phyloP scores from a whole-genome alignment of 1,140 invertebrate genomes.

The Saccostrea glomerata region DNA sequence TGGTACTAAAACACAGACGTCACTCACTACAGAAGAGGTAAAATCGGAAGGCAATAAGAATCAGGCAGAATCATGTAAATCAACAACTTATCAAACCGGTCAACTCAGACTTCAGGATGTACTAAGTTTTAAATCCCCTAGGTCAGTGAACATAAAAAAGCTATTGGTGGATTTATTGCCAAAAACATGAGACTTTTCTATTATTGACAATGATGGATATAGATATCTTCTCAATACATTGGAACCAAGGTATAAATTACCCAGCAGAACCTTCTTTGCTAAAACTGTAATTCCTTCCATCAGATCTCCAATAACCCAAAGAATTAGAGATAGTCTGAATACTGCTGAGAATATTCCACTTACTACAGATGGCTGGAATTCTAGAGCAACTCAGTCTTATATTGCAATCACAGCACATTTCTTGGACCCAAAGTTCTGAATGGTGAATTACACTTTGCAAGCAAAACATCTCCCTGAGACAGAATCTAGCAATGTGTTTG shows the following conservation, averaged over 20 bases:
- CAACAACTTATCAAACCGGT: no score
- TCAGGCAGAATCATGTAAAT: no score
- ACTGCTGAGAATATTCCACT: background rate
- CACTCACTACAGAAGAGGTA: background rate
- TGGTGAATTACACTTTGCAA: constrained; percentile 11
- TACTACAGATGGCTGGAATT: constrained; percentile 41
- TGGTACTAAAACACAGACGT: background rate
- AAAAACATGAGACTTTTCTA: background rate
- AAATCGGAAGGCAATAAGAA: background rate
- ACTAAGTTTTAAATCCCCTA: background rate
- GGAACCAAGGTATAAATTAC: constrained; percentile 36
- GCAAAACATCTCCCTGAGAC: background rate
- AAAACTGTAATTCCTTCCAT: background rate
- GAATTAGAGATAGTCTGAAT: background rate
- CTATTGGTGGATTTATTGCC: constrained; percentile 24
- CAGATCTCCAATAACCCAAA: background rate
- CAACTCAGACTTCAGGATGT: background rate
- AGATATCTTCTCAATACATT: constrained; percentile 33
- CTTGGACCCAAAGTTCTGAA: constrained; percentile 12
- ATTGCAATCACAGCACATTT: constrained; percentile 40
- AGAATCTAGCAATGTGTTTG: background rate
- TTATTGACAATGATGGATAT: constrained; percentile 39
- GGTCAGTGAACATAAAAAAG: background rate
- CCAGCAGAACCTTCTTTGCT: constrained; percentile 11
- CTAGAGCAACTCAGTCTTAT: constrained; percentile 31